Conservation (phyloP, 2,113 vertebrate species). For the Aramus guarauna region DNA sequence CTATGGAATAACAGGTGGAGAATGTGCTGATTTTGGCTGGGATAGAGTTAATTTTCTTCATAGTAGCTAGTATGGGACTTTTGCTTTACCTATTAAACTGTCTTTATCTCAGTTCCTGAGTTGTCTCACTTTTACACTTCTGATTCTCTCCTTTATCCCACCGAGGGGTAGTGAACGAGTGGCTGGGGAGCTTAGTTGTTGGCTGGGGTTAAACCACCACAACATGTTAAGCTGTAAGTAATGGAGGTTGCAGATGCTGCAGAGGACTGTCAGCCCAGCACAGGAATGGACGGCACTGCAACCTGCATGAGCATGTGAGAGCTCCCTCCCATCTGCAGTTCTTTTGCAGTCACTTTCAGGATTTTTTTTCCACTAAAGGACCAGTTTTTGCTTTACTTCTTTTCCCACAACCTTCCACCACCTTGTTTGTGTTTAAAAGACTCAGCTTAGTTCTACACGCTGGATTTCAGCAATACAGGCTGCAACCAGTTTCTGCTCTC, state of each 20-base stretch:
- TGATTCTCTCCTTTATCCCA: too few species aligned
- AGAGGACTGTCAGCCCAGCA: neutral
- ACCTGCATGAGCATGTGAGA: neutral
- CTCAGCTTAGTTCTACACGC: neutral
- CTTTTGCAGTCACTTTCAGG: neutral
- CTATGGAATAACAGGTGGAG: too few species aligned
- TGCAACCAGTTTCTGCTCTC: neutral
- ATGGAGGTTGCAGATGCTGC: accelerated
- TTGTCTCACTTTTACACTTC: too few species aligned
- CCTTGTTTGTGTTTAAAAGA: neutral
- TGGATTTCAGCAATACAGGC: neutral
- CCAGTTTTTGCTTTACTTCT: neutral
- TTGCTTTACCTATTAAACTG: too few species aligned
- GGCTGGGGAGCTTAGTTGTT: too few species aligned
- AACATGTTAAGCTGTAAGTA: neutral
- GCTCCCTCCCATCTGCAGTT: neutral
- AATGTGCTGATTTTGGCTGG: too few species aligned
- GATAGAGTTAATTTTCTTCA: too few species aligned
- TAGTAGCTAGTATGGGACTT: too few species aligned
- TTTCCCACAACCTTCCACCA: neutral
- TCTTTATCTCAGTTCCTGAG: too few species aligned
- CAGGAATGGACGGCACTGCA: neutral
- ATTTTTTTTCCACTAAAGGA: neutral
- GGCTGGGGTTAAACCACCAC: too few species aligned
- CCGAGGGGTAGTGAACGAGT: too few species aligned